phyloP scores from a whole-genome alignment of 35 echinoderm and acorn worm genomes.

The Patiria miniata region DNA sequence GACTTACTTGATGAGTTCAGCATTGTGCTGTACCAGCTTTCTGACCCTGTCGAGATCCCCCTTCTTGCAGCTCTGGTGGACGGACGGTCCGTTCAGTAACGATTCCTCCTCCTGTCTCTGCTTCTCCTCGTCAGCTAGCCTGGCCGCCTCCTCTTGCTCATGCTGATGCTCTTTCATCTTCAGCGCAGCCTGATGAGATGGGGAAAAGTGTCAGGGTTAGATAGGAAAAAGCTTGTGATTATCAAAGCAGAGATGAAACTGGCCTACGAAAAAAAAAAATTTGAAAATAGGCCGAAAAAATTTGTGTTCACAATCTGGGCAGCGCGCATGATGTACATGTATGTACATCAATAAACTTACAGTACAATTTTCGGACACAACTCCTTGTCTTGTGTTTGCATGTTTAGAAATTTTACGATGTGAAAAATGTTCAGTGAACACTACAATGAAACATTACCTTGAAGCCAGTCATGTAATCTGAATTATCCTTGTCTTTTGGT shows the following conservation, averaged over 20 bases:
- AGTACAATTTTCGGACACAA: too few species aligned
- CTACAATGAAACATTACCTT: background rate
- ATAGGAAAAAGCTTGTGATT: too few species aligned
- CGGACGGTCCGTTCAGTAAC: conserved; percentile 66
- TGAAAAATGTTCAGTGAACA: too few species aligned
- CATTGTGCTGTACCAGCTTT: conserved; percentile 48
- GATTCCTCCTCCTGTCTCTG: conserved; percentile 59
- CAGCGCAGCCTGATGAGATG: conserved; percentile 72
- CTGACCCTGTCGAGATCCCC: conserved; percentile 80
- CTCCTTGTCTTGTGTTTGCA: too few species aligned
- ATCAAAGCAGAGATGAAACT: too few species aligned
- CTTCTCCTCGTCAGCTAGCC: conserved; percentile 75
- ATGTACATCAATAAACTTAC: too few species aligned
- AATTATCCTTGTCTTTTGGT: background rate
- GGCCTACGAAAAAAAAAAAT: too few species aligned
- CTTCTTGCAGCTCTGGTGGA: conserved; percentile 86
- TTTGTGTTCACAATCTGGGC: too few species aligned
- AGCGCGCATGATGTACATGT: too few species aligned
- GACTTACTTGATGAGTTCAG: conserved; percentile 79
- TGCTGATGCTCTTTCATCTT: conserved; percentile 75
- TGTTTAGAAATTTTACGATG: too few species aligned
- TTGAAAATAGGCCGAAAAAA: too few species aligned
- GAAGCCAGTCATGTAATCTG: conserved; percentile 36
- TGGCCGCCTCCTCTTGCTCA: conserved; percentile 35
- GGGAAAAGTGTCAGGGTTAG: too few species aligned